These are phyloP conservation scores for Drosophila trapezifrons DNA, from an alignment of 1,140 invertebrate species.

Conservation along the genomic window DNA sequence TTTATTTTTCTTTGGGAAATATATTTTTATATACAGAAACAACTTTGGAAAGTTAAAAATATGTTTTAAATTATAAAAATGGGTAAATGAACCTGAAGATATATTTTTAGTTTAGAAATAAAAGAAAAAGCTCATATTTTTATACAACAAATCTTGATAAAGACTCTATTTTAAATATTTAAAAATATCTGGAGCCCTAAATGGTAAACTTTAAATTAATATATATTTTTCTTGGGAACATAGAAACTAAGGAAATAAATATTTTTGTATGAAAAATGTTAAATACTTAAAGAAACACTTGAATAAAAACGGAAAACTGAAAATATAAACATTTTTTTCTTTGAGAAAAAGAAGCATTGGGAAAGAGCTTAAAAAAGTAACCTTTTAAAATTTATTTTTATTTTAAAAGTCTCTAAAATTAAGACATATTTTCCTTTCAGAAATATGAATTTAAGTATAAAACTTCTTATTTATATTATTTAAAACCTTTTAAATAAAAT, in stretches of 20 bases:
- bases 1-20: conserved; percentile 1
- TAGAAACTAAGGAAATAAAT: neutral
- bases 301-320: neutral
- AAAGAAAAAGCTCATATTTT: neutral
- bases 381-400: too few relatives aligned
- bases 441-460: too few relatives aligned
- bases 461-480: too few relatives aligned
- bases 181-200: neutral
- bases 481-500: too few relatives aligned
- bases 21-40: neutral
- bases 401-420: too few relatives aligned
- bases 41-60: neutral
- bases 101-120: neutral
- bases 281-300: neutral
- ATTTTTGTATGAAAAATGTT: conserved; percentile 7
- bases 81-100: neutral
- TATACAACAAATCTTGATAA: neutral
- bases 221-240: neutral
- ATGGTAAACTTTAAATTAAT: neutral
- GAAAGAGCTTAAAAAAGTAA: too few relatives aligned
- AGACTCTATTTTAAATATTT: neutral
- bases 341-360: neutral
- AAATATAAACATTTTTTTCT: neutral
- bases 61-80: neutral
- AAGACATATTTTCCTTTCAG: too few relatives aligned